Base-by-base conservation (phyloP, 2,797 vertebrate genomes). In the Poeciliopsis turneri region DNA sequence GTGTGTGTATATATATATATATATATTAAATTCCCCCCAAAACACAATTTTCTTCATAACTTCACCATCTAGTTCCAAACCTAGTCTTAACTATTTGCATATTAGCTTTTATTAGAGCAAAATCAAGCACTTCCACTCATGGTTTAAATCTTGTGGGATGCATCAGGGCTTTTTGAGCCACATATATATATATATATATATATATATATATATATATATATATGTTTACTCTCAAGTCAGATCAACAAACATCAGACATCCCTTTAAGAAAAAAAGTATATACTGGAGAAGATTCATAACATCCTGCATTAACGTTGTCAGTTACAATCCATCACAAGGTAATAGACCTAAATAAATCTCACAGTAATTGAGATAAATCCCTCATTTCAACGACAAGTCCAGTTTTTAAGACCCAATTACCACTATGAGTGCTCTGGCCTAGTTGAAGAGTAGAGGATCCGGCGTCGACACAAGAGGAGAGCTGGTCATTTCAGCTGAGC, bases 371-470 rank as follows among this genome's bases (percentile, higher is more conserved):
- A 96, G 94, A 95, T 95, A 92, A 95, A 96, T 96, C 94, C 90
- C 94, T 95, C 94, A 96, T 95, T 95, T 94, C 92, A 94, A 95
- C 95, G 95, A 95, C 95, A 96, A 95, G 92, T 93, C 93, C 84
- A 88, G 88, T 95, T 96, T 96, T 96, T 95, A 96, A 96, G 95
- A 95, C 94, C 94, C 94, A 95, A 96, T 96, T 95, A 96, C 93
- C 91, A 91, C 90, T 92, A 89, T 91, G 90, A 93, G 93, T 89
- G 92, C 87, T 84, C 88, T 90, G 88, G 90, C 92, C 90, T 82
- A 74, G 83, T 78, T 51, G 89, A 89, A 86, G 84, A 57, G 30
- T 74, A 87, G 39, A 83, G 71, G 84, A 92, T 90, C 71, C 79
- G 81, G 81, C 83, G 85, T 78, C 12, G 81, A 69, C 85, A 85